Evolutionary conservation across 2,113 vertebrate species (phyloP).

Genomic region (Chitala chitala): DNA sequence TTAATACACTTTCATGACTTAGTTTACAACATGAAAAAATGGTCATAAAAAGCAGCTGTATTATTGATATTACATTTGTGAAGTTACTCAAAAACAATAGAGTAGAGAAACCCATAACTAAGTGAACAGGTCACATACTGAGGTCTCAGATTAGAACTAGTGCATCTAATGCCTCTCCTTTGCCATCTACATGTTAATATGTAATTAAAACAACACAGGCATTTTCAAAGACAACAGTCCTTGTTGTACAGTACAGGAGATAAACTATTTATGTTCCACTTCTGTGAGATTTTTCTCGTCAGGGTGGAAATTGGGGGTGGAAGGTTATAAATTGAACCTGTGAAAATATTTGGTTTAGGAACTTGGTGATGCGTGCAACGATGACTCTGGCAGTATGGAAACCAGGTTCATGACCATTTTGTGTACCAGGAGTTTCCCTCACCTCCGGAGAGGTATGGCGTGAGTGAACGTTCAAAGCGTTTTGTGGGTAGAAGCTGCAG

Average conservation of each 20-base stretch:
- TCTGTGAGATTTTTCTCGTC: neutral
- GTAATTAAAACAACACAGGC: no score
- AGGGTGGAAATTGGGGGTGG: neutral
- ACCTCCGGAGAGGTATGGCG: conserved; percentile 81
- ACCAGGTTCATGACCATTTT: conserved; percentile 88
- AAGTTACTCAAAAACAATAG: no score
- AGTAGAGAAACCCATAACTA: no score
- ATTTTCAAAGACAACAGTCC: neutral
- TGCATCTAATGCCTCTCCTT: no score
- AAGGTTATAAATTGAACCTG: neutral
- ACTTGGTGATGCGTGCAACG: conserved; percentile 77
- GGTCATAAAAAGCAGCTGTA: no score
- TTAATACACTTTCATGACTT: no score
- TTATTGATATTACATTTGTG: no score
- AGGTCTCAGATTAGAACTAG: no score
- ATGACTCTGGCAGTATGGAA: conserved; percentile 78
- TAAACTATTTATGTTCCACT: neutral
- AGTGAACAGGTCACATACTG: no score
- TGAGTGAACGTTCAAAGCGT: neutral
- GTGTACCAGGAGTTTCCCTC: conserved; percentile 86
- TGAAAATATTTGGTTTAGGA: conserved; percentile 58
- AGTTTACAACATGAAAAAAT: no score
- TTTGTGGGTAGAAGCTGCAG: neutral
- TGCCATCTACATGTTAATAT: no score
- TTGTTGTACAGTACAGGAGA: neutral